Conservation (phyloP, 92 coral and sea anemone species). For the Umimayanthus kanabou region DNA sequence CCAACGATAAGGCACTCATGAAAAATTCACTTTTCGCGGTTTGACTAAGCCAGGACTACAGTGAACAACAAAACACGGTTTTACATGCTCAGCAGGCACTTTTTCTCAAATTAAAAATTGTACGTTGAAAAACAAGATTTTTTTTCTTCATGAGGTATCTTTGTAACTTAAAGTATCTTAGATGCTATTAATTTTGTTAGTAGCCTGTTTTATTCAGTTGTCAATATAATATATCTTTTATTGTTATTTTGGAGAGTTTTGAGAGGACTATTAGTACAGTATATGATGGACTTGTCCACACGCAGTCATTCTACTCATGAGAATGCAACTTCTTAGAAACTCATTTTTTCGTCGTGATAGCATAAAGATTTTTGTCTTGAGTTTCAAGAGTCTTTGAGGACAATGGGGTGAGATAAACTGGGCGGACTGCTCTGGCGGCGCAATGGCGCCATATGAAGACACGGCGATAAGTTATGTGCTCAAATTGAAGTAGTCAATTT, state of each 20-base stretch:
- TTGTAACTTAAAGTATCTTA: slow-evolving; percentile 13
- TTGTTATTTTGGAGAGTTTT: slow-evolving; percentile 4
- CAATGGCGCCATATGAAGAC: slow-evolving; percentile 32
- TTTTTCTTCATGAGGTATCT: background rate
- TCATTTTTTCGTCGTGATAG: slow-evolving; percentile 20
- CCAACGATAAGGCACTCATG: slow-evolving; percentile 28
- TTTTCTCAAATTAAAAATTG: background rate
- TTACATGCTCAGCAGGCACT: background rate
- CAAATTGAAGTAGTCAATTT: slow-evolving; percentile 33
- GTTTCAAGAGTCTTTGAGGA: slow-evolving; percentile 30
- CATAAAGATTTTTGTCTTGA: slow-evolving; percentile 36
- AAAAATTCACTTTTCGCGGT: slow-evolving; percentile 43
- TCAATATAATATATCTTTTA: background rate
- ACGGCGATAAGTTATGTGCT: slow-evolving; percentile 37
- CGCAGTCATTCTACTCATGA: background rate
- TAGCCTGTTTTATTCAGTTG: background rate
- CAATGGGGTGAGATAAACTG: slow-evolving; percentile 28
- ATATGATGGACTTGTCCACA: background rate
- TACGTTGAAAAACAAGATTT: background rate
- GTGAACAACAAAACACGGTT: slow-evolving; percentile 15
- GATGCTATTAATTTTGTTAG: background rate
- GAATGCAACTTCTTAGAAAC: background rate
- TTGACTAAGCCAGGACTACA: slow-evolving; percentile 5
- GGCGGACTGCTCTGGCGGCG: background rate
- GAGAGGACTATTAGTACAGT: background rate